phyloP scores from a whole-genome alignment of 2,797 vertebrate genomes.

The Protosalanx chinensis region DNA sequence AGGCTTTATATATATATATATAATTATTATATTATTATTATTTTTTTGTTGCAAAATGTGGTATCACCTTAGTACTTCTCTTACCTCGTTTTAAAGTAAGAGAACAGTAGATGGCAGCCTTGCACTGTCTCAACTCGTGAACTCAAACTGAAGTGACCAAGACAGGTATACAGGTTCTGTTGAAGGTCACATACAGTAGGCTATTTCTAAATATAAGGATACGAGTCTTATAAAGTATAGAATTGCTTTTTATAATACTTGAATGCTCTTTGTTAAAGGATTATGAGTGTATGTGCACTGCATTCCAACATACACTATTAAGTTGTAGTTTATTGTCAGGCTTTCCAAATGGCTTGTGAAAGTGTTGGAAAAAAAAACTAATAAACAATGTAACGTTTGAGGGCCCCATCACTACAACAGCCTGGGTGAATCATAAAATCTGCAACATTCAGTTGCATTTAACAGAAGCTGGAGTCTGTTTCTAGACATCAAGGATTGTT shows the following conservation, averaged over 20 bases:
- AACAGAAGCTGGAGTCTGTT: too few species aligned
- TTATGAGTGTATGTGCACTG: neutral
- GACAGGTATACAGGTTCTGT: neutral
- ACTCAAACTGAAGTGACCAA: neutral
- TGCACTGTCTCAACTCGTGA: neutral
- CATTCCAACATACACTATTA: neutral
- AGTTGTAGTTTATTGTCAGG: too few species aligned
- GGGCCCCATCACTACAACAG: too few species aligned
- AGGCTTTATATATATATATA: too few species aligned
- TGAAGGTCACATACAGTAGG: neutral
- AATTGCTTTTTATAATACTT: neutral
- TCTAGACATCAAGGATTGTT: too few species aligned
- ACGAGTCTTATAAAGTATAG: neutral
- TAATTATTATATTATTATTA: too few species aligned
- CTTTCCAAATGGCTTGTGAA: too few species aligned
- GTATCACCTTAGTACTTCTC: too few species aligned
- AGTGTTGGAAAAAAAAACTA: too few species aligned
- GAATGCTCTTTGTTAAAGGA: neutral
- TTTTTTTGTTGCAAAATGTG: neutral
- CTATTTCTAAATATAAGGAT: neutral
- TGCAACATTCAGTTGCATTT: too few species aligned
- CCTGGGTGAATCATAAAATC: too few species aligned
- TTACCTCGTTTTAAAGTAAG: neutral
- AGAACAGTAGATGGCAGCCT: constrained; percentile 1
- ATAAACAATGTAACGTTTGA: too few species aligned